These are phyloP conservation scores for Seira sanloemensis DNA, from an alignment of 2,888 invertebrate genomes.

Conservation along the genomic window DNA sequence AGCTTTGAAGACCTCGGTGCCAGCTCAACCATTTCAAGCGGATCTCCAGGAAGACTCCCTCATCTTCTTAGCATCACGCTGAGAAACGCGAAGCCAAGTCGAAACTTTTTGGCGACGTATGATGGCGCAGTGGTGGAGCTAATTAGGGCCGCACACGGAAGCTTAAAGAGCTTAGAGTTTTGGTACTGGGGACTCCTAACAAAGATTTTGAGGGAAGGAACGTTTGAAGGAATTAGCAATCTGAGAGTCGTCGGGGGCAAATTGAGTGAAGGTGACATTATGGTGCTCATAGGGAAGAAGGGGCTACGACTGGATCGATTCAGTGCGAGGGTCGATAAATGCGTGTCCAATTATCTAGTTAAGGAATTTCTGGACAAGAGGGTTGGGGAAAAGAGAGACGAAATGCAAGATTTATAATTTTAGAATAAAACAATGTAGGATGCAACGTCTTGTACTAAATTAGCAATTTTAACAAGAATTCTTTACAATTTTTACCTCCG, in stretches of 20 bases:
- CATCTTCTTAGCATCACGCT: conserved; percentile 18
- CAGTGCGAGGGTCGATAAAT: conserved; percentile 40
- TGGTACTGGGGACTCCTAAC: conserved; percentile 39
- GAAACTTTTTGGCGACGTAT: conserved; percentile 45
- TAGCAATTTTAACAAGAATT: no score
- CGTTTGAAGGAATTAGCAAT: conserved; percentile 2
- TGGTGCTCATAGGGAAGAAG: conserved; percentile 39
- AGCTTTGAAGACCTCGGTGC: conserved; percentile 43
- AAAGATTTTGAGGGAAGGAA: conserved; percentile 21
- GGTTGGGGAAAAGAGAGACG: neutral
- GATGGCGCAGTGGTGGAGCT: conserved; percentile 29
- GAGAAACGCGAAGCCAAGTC: conserved; percentile 34
- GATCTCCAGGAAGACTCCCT: conserved; percentile 5
- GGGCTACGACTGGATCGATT: conserved; percentile 30
- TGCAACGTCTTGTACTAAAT: no score
- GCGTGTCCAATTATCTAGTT: conserved; percentile 12
- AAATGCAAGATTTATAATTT: no score
- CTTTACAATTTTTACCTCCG: no score
- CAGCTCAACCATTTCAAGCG: neutral
- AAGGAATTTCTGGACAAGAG: conserved; percentile 34
- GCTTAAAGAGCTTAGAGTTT: conserved; percentile 29
- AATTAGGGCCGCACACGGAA: conserved; percentile 27
- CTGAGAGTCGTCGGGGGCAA: conserved; percentile 35
- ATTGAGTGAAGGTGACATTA: conserved; percentile 32
- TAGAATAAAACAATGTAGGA: no score